Percentiles rank a stretch among this genome's conserved stretches.
These are phyloP conservation scores for Flabesymbios commensalis DNA, from an alignment of 2,888 invertebrate species.

Conservation along the genomic window DNA sequence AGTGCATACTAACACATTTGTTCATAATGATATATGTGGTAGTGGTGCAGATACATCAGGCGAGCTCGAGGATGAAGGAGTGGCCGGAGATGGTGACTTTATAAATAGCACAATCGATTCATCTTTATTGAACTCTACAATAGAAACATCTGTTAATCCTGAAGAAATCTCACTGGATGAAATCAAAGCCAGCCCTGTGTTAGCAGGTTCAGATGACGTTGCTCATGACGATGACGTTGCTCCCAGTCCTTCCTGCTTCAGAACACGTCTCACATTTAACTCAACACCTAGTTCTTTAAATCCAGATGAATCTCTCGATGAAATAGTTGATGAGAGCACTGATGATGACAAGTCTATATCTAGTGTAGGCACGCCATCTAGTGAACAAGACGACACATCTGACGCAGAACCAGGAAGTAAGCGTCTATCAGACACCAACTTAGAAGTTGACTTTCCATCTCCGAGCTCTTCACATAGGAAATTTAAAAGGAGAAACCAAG, in stretches of 20 bases:
- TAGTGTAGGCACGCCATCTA: no score
- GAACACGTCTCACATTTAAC: no score
- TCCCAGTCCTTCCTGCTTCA: neutral
- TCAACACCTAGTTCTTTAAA: no score
- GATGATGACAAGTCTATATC: no score
- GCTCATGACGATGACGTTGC: neutral
- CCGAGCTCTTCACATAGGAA: no score
- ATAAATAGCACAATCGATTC: neutral
- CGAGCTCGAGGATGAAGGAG: slow-evolving; percentile 29
- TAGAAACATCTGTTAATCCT: slow-evolving; percentile 25
- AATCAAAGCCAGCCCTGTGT: slow-evolving; percentile 2
- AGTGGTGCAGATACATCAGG: neutral
- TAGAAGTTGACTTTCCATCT: no score
- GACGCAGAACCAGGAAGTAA: no score
- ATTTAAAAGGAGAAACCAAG: neutral
- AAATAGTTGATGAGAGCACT: no score
- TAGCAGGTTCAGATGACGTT: neutral
- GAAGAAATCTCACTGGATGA: slow-evolving; percentile 39
- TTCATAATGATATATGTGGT: neutral
- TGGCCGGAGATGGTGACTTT: neutral
- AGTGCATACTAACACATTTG: neutral
- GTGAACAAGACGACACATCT: no score
- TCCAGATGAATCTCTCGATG: neutral
- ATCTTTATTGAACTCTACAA: slow-evolving; percentile 6
- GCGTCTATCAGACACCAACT: no score